Evolutionary conservation across 2,888 invertebrate genomes (phyloP), one percentile per base, ranked within the genome.

Genomic region (Leptogaster cylindrica): DNA sequence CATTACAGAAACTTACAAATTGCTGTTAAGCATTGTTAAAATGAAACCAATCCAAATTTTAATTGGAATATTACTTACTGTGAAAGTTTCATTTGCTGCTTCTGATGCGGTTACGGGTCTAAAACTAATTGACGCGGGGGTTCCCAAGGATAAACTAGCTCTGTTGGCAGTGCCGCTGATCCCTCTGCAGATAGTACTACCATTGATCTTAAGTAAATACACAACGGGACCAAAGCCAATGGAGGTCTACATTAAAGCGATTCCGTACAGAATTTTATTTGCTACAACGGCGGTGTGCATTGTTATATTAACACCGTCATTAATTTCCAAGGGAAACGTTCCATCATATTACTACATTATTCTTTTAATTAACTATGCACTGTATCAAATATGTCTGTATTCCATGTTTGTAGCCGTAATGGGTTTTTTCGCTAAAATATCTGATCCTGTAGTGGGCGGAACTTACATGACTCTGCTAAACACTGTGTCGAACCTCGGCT

Each of bases 381-480:
- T 95, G 70, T 97, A 98, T 83, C 97, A 97, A 92, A 87, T 97
- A 25, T 90, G 94, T 73, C 85, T 95, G 0, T 97, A 97, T 82
- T 90, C 93, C 76, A 97, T 98, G 95, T 99, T 96, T 81, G 97
- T 99, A 3, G 90, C 97, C 0, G 87, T 91, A 68, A 98, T 99
- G 97, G 94, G 97, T 7, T 99, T 99, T 83, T 95, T 95, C 81
- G 98, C 98, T 0, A 92, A 93, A 82, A 89, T 99, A 55, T 97
- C 97, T 69, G 99, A 99, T 79, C 96, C 97, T 0, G 85, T 90
- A 0, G 95, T 98, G 0, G 99, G 99, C 1, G 97, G 99, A 3
- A 99, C 99, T 0, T 99, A 99, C 79, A 99, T 99, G 99, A 99
- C 99, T 0, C 84, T 99, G 58, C 84, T 99, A 12, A 99, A 99